Evolutionary conservation across 2,113 vertebrate genomes (phyloP).

Genomic region (Xiphophorus maculatus): DNA sequence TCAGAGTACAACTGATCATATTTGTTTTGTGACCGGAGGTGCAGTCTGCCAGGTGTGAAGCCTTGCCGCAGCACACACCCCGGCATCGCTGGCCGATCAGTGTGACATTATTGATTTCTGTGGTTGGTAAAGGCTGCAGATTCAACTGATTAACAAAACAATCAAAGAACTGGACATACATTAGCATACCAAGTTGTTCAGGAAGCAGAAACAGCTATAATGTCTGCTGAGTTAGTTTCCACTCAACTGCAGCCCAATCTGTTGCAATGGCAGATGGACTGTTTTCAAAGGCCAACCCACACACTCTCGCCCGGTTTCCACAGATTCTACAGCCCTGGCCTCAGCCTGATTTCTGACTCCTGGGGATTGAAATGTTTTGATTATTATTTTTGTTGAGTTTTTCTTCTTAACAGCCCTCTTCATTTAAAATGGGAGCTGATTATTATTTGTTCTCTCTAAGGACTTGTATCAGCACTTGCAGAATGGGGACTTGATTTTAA

Average conservation of each 20-base stretch:
- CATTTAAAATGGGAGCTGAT: conserved; percentile 14
- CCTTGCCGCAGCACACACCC: conserved; percentile 15
- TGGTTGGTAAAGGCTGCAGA: conserved; percentile 35
- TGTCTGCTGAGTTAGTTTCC: conserved; percentile 1
- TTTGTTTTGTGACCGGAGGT: conserved; percentile 14
- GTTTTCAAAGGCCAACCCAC: conserved; percentile 37
- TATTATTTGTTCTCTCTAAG: conserved; percentile 8
- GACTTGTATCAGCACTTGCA: conserved; percentile 6
- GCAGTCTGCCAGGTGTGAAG: background rate
- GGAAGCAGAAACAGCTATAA: conserved; percentile 14
- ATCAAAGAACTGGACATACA: conserved; percentile 38
- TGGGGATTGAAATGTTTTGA: conserved; percentile 28
- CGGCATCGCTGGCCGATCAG: conserved; percentile 17
- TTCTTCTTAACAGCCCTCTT: background rate
- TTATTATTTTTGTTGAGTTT: conserved; percentile 24
- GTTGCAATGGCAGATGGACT: conserved; percentile 37
- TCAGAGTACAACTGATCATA: background rate
- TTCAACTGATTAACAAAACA: conserved; percentile 42
- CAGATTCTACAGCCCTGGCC: background rate
- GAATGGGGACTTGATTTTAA: conserved; percentile 26
- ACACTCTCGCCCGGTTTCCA: conserved; percentile 16
- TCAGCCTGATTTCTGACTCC: conserved; percentile 14
- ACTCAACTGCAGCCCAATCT: conserved; percentile 14
- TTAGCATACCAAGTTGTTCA: conserved; percentile 36
- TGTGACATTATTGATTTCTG: conserved; percentile 61